Evolutionary conservation across 2,113 vertebrate genomes (phyloP).

Genomic region (Pelecanoides urinatrix): DNA sequence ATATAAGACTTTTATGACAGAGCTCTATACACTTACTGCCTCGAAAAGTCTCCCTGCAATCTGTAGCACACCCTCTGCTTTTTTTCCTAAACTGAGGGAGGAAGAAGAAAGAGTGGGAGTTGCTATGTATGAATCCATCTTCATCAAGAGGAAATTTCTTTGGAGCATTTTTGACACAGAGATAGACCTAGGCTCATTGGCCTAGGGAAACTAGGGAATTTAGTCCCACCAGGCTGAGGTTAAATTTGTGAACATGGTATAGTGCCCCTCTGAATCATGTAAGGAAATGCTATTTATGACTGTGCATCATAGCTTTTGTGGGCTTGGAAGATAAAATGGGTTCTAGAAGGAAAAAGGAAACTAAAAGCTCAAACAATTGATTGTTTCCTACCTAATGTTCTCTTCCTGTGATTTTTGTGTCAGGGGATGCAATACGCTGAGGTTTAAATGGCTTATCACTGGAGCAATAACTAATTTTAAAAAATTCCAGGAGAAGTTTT

Average conservation of each 20-base stretch:
- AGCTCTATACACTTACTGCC: neutral
- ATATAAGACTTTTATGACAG: neutral
- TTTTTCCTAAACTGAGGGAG: neutral
- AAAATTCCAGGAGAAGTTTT: neutral
- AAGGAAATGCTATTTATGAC: neutral
- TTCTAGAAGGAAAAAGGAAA: neutral
- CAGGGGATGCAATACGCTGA: neutral
- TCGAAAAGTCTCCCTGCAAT: neutral
- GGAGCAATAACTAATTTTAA: neutral
- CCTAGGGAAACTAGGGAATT: neutral
- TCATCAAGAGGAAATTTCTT: neutral
- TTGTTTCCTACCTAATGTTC: neutral
- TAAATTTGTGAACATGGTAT: neutral
- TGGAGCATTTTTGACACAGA: neutral
- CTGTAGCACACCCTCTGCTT: accelerated
- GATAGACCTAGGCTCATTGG: neutral
- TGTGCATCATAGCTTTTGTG: neutral
- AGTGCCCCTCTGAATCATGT: neutral
- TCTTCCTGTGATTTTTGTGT: neutral
- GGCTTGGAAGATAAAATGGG: neutral
- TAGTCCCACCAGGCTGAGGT: neutral
- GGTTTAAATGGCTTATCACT: neutral
- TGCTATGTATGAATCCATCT: neutral
- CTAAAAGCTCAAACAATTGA: neutral
- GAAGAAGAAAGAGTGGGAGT: neutral